These are phyloP conservation scores for Epinotia demarniana DNA, from an alignment of 2,888 invertebrate genomes.

Conservation along the genomic window DNA sequence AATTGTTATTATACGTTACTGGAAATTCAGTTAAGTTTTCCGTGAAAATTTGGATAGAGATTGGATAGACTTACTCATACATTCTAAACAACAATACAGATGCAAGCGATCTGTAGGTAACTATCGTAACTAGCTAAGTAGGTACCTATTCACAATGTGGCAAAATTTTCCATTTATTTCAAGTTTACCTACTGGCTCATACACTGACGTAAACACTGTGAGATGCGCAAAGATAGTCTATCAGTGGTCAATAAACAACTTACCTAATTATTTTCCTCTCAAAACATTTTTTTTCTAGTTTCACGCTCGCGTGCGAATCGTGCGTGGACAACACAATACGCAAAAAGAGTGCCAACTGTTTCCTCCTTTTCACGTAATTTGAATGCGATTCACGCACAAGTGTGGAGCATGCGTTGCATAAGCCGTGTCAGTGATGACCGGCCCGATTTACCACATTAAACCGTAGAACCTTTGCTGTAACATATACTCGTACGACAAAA, in stretches of 20 bases:
- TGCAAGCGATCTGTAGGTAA: no score
- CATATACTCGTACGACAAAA: constrained; percentile 25
- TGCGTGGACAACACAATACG: background rate
- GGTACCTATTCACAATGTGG: background rate
- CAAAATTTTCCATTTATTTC: background rate
- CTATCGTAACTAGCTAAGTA: no score
- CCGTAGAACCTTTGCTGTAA: constrained; percentile 8
- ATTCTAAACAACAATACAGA: no score
- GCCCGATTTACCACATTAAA: constrained; percentile 21
- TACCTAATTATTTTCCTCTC: constrained; percentile 6
- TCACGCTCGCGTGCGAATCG: background rate
- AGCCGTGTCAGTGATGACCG: background rate
- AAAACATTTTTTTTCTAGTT: constrained; percentile 11
- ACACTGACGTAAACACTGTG: constrained; percentile 7
- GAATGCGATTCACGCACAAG: constrained; percentile 24
- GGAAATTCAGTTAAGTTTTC: no score
- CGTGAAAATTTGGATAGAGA: no score
- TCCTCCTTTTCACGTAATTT: constrained; percentile 17
- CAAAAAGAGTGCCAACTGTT: background rate
- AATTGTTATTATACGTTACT: no score
- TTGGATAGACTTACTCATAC: no score
- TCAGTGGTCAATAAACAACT: background rate
- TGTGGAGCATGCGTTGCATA: constrained; percentile 10
- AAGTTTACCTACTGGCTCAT: constrained; percentile 8
- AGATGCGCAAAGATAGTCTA: constrained; percentile 13